Evolutionary conservation across 2,113 vertebrate genomes (phyloP), one percentile per base, ranked within the genome.

Genomic region (Hiodon alosoides): DNA sequence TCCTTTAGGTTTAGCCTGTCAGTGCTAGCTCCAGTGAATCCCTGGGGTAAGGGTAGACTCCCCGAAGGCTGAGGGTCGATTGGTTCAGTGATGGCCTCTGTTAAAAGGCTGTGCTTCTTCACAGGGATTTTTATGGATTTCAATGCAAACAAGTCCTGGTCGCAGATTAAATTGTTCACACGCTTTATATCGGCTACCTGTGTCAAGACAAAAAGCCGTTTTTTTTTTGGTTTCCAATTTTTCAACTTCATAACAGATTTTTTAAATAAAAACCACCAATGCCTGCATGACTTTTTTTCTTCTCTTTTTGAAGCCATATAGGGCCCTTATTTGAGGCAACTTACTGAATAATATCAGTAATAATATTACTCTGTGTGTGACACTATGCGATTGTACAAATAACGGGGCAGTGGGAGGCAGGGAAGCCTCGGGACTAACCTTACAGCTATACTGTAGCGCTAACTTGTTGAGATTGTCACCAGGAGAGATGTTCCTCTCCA

Each of bases 141-240:
- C 61, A 98, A 84, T 1, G 94, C 96, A 4, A 94, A 98, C 46
- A 98, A 79, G 84, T 98, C 97, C 86, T 98, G 96, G 73, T 98
- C 97, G 73, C 90, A 86, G 72, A 99, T 92, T 16, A 99, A 93
- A 87, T 95, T 97, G 90, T 98, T 99, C 59, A 93, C 89, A 2
- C 91, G 90, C 83, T 98, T 98, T 84, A 98, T 93, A 76, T 98
- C 96, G 0, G 95, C 93, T 5, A 99, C 96, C 97, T 99, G 74
- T 64, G 55, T 69, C 68, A 69, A 79, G 17, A 76, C 80, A 85
- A 9, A 81, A 62, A 74, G 17, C 74, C 72, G 61, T 68, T 31
- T 31, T 31, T 31, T n/a, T 6, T 16, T 10, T 2, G 31, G 60
- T 10, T 4, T 50, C 64, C n/a, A 69, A 14, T 9, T 64, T 64